Conservation (phyloP, 2,888 invertebrate species). For the Siphonodentalium dalli region DNA sequence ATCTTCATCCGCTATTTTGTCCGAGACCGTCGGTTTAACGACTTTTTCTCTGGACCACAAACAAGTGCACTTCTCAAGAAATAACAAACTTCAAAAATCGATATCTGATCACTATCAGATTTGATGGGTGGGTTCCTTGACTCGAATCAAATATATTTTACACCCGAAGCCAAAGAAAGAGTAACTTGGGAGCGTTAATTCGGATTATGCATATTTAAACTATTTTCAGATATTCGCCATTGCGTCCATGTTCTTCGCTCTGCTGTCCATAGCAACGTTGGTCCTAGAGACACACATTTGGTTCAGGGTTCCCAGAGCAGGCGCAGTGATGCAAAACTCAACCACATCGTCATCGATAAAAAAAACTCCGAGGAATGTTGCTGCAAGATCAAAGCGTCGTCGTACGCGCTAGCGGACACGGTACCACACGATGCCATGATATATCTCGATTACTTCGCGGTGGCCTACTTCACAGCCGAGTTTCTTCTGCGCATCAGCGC, state of each 20-base stretch:
- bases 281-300: conserved; percentile 58
- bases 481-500: conserved; percentile 42
- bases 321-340: conserved; percentile 28
- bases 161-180: too few species aligned
- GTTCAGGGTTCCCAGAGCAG: conserved; percentile 50
- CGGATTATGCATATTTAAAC: too few species aligned
- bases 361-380: conserved; percentile 36
- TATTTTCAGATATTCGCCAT: conserved; percentile 57
- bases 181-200: too few species aligned
- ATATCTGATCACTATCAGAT: too few species aligned
- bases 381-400: conserved; percentile 22
- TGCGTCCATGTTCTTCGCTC: conserved; percentile 60
- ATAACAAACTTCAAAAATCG: too few species aligned
- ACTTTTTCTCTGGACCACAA: too few species aligned
- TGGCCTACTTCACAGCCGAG: conserved; percentile 57
- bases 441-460: conserved; percentile 53
- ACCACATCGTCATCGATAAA: conserved; percentile 18
- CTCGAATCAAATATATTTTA: too few species aligned
- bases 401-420: conserved; percentile 36
- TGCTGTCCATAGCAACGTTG: conserved; percentile 58
- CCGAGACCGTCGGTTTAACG: too few species aligned
- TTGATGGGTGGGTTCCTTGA: too few species aligned
- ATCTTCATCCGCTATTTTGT: too few species aligned
- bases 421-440: conserved; percentile 52
- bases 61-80: too few species aligned